Percentiles rank a stretch among this genome's conserved stretches.
phyloP scores from a whole-genome alignment of 1,140 invertebrate genomes.

The Cyclargus thomasi region DNA sequence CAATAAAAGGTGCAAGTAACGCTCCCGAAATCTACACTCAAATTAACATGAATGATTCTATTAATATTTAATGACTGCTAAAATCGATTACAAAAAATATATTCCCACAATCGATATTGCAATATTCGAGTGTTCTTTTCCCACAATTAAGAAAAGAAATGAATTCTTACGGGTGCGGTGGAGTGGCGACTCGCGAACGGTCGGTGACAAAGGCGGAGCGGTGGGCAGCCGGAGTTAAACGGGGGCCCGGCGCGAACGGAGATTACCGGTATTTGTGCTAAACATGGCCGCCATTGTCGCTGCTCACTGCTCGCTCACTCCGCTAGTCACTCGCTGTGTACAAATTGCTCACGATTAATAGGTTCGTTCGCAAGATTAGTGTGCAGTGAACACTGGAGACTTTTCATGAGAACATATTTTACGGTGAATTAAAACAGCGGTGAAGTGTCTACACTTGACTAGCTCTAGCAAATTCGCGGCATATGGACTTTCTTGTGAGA shows the following conservation, averaged over 20 bases:
- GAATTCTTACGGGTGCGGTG: conserved; percentile 39
- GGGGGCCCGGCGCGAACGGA: conserved; percentile 43
- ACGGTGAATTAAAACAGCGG: conserved; percentile 4
- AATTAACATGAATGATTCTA: conserved; percentile 42
- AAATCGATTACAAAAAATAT: conserved; percentile 37
- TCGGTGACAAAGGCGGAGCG: conserved; percentile 46
- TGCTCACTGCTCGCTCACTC: conserved; percentile 43
- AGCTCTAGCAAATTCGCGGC: neutral
- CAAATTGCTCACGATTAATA: conserved; percentile 45
- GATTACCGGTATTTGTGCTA: conserved; percentile 63
- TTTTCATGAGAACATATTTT: conserved; percentile 44
- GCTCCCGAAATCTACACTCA: conserved; percentile 16
- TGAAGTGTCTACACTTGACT: neutral
- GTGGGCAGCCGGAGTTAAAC: conserved; percentile 50
- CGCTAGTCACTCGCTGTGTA: conserved; percentile 25
- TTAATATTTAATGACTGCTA: conserved; percentile 41
- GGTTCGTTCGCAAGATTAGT: conserved; percentile 41
- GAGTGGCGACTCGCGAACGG: conserved; percentile 54
- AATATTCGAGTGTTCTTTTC: conserved; percentile 58
- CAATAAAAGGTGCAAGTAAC: conserved; percentile 20
- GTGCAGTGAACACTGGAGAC: conserved; percentile 30
- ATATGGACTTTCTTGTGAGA: neutral
- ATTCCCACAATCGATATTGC: conserved; percentile 55
- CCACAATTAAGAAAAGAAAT: conserved; percentile 60
- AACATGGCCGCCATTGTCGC: conserved; percentile 50